These are phyloP conservation scores for Phrynocephalus forsythii DNA, from an alignment of 2,797 vertebrate genomes.

Conservation along the genomic window DNA sequence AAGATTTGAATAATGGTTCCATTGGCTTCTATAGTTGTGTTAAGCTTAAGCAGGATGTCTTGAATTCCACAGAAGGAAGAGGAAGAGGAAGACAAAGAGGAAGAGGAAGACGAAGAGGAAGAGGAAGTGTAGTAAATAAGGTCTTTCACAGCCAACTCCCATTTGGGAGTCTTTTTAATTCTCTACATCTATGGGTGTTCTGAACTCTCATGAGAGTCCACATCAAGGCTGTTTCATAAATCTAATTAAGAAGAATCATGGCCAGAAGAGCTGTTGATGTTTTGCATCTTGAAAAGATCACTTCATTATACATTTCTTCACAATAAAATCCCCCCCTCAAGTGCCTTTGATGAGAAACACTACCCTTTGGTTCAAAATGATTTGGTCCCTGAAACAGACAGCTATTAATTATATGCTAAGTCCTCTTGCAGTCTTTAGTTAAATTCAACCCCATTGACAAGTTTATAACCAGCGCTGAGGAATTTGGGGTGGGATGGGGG, in stretches of 20 bases:
- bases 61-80: not conserved
- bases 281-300: constrained; percentile 16
- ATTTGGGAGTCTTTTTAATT: constrained; percentile 19
- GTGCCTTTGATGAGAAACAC: constrained; percentile 24
- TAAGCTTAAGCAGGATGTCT: not conserved
- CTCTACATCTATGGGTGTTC: not conserved
- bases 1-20: too few species aligned
- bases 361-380: constrained; percentile 28
- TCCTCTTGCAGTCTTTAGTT: not conserved
- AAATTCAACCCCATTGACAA: not conserved
- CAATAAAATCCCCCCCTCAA: constrained; percentile 27
- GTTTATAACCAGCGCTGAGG: not conserved
- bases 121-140: not conserved
- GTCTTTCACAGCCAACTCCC: not conserved
- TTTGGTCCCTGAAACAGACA: not conserved
- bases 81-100: not conserved
- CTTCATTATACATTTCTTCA: constrained; percentile 18
- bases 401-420: constrained; percentile 35
- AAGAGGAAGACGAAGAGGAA: too few species aligned
- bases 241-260: constrained; percentile 35
- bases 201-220: not conserved
- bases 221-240: constrained; percentile 24
- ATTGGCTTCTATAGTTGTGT: not conserved
- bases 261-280: not conserved
- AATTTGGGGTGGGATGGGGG: too few species aligned